Evolutionary conservation across 1,140 invertebrate genomes (phyloP).

Genomic region (Drosophila serrata): DNA sequence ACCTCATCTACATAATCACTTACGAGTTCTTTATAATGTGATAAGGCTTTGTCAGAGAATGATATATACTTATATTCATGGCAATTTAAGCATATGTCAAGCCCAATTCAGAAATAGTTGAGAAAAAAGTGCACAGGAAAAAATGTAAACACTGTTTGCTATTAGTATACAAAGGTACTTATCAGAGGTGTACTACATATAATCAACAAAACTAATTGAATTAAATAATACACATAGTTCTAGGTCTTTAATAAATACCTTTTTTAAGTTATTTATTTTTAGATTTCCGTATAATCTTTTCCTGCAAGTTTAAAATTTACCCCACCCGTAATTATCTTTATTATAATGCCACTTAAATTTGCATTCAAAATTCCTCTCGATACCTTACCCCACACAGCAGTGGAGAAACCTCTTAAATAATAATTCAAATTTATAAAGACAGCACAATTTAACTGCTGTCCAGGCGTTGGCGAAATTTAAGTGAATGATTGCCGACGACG

Average conservation of each 20-base stretch:
- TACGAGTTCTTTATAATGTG: constrained; percentile 8
- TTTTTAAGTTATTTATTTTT: background rate
- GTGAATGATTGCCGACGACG: constrained; percentile 72
- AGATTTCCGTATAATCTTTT: background rate
- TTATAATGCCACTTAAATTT: constrained; percentile 17
- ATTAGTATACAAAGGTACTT: background rate
- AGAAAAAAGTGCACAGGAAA: constrained; percentile 13
- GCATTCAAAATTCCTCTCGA: constrained; percentile 19
- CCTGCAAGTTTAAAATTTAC: background rate
- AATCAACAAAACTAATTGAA: background rate
- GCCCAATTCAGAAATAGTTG: constrained; percentile 20
- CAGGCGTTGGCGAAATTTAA: constrained; percentile 66
- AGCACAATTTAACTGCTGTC: constrained; percentile 53
- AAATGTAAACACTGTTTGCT: background rate
- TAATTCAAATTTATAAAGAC: constrained; percentile 60
- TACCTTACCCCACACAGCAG: constrained; percentile 6
- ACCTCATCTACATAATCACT: constrained; percentile 29
- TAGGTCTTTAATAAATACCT: background rate
- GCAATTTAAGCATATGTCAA: constrained; percentile 22
- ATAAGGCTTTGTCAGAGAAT: constrained; percentile 17
- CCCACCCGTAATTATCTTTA: background rate
- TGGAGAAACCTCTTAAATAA: constrained; percentile 10
- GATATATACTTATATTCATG: constrained; percentile 2
- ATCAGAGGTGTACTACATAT: background rate
- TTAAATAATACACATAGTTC: too few species aligned